phyloP scores from a whole-genome alignment of 1,140 invertebrate species.

The Panulirus ornatus region DNA sequence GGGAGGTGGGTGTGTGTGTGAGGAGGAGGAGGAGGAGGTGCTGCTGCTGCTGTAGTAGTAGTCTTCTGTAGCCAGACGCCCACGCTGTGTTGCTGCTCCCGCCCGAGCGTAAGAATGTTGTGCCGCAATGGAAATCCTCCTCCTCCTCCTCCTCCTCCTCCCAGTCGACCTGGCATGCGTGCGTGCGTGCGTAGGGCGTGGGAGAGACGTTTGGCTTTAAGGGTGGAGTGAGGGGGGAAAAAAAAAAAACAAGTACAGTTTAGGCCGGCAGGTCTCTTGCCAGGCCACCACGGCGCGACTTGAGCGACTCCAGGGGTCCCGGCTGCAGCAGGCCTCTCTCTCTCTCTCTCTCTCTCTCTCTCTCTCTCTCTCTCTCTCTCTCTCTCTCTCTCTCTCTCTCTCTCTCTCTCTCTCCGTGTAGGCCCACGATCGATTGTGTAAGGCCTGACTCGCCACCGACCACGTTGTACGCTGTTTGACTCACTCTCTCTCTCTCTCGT shows the following conservation, averaged over 20 bases:
- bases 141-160: no score
- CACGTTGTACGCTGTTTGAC: background rate
- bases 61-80: no score
- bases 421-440: background rate
- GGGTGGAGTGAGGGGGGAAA: background rate
- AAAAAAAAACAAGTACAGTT: conserved; percentile 17
- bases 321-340: conserved; percentile 10
- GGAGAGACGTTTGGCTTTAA: background rate
- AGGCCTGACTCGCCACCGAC: background rate
- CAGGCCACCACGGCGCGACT: conserved; percentile 21
- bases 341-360: no score
- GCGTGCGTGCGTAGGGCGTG: no score
- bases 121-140: no score
- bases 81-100: no score
- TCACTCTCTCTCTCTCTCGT: background rate
- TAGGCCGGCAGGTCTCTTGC: background rate
- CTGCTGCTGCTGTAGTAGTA: no score
- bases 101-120: no score
- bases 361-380: no score
- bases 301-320: background rate
- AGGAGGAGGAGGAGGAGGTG: no score
- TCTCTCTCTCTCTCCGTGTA: background rate
- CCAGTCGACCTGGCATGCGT: no score
- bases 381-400: background rate
- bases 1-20: no score